Conservation (phyloP, 2,888 invertebrate species). For the Amiota mariae region DNA sequence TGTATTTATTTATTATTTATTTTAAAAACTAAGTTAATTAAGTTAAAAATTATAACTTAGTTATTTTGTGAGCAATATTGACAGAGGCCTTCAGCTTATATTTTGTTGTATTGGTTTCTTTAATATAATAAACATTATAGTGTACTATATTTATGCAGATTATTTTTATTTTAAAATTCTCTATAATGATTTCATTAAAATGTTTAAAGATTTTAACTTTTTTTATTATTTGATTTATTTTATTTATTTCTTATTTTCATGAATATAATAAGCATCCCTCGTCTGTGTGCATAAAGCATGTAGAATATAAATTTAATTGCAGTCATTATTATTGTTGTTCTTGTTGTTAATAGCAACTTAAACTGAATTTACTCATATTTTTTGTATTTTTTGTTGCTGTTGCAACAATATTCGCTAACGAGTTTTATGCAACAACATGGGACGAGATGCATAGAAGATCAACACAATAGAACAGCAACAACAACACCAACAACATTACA, state of each 20-base stretch:
- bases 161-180: too few relatives aligned
- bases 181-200: too few relatives aligned
- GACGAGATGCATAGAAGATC: neutral
- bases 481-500: slow-evolving; percentile 17
- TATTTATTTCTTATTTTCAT: neutral
- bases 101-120: too few relatives aligned
- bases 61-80: too few relatives aligned
- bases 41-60: too few relatives aligned
- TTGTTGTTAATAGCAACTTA: slow-evolving; percentile 46
- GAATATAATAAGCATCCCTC: neutral
- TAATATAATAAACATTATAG: too few relatives aligned
- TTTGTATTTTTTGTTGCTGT: too few relatives aligned
- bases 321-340: slow-evolving; percentile 32
- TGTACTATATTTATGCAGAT: too few relatives aligned
- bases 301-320: slow-evolving; percentile 22
- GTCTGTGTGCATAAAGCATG: neutral
- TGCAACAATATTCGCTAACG: slow-evolving; percentile 22
- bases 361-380: slow-evolving; percentile 37
- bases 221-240: neutral
- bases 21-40: too few relatives aligned
- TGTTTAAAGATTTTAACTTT: too few relatives aligned
- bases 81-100: too few relatives aligned
- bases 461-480: neutral
- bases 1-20: too few relatives aligned
- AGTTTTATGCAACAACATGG: slow-evolving; percentile 18